A percentile compares a stretch with the other conserved stretches of the same genome.
These are phyloP conservation scores for Macrobrachium nipponense DNA, from an alignment of 1,140 invertebrate genomes.

Conservation along the genomic window DNA sequence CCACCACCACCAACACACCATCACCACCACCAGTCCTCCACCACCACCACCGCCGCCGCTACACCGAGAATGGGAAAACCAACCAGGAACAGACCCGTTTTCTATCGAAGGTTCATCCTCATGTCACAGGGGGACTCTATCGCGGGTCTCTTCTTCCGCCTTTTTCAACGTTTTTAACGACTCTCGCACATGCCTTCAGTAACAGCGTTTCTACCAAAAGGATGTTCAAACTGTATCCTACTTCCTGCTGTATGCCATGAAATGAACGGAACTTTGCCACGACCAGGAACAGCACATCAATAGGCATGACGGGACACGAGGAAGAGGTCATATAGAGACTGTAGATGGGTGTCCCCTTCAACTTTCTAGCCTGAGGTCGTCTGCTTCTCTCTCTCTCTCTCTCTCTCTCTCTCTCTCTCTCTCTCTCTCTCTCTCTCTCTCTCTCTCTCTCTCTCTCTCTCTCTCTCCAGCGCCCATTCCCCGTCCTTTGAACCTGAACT, in stretches of 20 bases:
- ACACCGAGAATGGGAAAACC: no score
- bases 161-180: no score
- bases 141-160: no score
- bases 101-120: no score
- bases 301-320: neutral
- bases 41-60: neutral
- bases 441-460: slow-evolving; percentile 3
- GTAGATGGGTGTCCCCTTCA: neutral
- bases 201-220: no score
- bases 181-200: no score
- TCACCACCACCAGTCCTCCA: neutral
- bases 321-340: slow-evolving; percentile 18
- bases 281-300: neutral
- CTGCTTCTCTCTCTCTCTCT: slow-evolving; percentile 2
- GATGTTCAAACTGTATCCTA: neutral
- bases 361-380: slow-evolving; percentile 39
- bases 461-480: neutral
- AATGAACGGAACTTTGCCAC: neutral
- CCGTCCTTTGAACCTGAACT: neutral
- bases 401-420: neutral
- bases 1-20: neutral
- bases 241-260: neutral
- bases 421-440: slow-evolving; percentile 11
- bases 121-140: no score
- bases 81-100: no score